phyloP scores from a whole-genome alignment of 2,113 vertebrate genomes.

The Oryzias melastigma region DNA sequence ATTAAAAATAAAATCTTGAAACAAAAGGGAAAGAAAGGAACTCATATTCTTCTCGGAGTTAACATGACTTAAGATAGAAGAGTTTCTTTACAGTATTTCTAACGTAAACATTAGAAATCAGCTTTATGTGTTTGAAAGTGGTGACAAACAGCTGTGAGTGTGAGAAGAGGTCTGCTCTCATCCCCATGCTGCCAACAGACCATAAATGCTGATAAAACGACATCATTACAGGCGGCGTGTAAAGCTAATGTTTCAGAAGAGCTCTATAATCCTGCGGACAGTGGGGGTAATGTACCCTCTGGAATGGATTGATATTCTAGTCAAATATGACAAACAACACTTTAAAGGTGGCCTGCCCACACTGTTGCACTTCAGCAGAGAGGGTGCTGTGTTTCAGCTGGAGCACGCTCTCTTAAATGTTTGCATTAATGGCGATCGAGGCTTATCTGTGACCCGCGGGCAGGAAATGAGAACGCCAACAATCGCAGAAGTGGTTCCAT shows the following conservation, averaged over 20 bases:
- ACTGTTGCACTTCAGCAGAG: conserved; percentile 54
- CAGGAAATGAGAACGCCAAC: conserved; percentile 35
- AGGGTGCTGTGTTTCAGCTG: conserved; percentile 48
- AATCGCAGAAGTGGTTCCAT: conserved; percentile 37
- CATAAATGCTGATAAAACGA: conserved; percentile 54
- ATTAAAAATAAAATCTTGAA: no score
- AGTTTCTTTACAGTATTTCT: neutral
- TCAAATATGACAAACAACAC: conserved; percentile 64
- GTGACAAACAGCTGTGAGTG: conserved; percentile 8
- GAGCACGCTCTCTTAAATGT: conserved; percentile 57
- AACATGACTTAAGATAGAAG: neutral
- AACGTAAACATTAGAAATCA: neutral
- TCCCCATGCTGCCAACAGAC: conserved; percentile 7
- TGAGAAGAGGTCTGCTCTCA: conserved; percentile 21
- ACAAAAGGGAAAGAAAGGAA: no score
- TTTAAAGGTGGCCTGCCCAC: conserved; percentile 61
- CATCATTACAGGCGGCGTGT: conserved; percentile 40
- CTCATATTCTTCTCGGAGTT: neutral
- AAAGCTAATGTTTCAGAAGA: conserved; percentile 61
- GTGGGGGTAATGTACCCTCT: conserved; percentile 26
- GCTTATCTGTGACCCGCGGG: conserved; percentile 46
- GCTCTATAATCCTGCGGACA: conserved; percentile 29
- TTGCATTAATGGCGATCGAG: conserved; percentile 55
- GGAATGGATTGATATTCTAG: conserved; percentile 60
- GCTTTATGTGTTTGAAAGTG: no score